These are phyloP conservation scores for Coreius guichenoti DNA, from an alignment of 2,797 vertebrate species.

Conservation along the genomic window DNA sequence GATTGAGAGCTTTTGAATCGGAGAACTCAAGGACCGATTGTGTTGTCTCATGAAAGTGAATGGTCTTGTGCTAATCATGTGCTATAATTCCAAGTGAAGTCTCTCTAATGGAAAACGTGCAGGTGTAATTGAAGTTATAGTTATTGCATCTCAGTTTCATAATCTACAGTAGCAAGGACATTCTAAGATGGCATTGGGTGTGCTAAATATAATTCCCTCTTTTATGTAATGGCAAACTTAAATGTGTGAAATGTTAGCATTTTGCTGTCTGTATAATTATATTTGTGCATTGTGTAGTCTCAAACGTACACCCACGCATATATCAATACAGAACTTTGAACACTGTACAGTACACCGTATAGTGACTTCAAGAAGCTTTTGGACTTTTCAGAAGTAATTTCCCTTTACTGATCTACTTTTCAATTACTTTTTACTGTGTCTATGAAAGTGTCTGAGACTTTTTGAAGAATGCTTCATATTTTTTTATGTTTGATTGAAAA, in stretches of 20 bases:
- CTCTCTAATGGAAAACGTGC: not conserved
- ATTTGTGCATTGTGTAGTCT: no score
- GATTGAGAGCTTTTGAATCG: constrained; percentile 26
- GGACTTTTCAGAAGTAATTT: no score
- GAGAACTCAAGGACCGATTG: constrained; percentile 8
- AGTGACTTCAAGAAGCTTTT: no score
- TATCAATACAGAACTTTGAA: no score
- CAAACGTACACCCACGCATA: not conserved
- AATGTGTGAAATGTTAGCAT: not conserved
- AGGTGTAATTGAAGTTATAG: constrained; percentile 13
- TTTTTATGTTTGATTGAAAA: no score
- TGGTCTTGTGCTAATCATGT: constrained; percentile 2
- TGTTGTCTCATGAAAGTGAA: constrained; percentile 32
- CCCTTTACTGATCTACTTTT: no score
- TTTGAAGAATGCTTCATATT: no score
- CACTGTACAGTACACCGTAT: no score
- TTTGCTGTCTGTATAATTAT: not conserved
- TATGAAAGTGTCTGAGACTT: no score
- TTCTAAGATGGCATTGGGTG: not conserved
- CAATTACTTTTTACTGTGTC: no score
- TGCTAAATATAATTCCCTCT: not conserved
- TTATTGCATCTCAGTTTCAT: not conserved
- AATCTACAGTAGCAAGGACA: not conserved
- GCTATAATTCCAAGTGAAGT: constrained; percentile 1
- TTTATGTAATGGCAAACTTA: not conserved